Evolutionary conservation across 2,888 invertebrate genomes (phyloP).

Genomic region (Drosophila emarginata): DNA sequence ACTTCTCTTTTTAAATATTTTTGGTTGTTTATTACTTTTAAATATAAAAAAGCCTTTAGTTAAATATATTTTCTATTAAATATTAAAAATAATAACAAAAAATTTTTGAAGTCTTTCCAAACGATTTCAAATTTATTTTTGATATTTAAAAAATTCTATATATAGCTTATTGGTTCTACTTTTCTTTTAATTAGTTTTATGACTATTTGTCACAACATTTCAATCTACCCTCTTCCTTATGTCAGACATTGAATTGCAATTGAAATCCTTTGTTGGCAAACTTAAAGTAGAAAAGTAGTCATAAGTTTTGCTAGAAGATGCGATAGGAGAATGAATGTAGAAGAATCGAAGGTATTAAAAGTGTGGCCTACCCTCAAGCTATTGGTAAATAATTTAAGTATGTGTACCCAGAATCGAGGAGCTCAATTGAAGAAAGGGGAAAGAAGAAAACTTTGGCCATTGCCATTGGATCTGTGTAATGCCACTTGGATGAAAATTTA

Average conservation of each 20-base stretch:
- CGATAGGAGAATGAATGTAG: conserved; percentile 15
- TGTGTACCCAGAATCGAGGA: conserved; percentile 45
- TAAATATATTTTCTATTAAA: no score
- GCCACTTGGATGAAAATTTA: conserved; percentile 46
- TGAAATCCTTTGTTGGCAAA: conserved; percentile 49
- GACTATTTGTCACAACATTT: conserved; percentile 4
- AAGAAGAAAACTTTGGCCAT: conserved; percentile 13
- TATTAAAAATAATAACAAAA: no score
- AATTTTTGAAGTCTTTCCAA: no score
- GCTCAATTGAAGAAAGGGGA: neutral
- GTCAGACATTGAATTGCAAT: conserved; percentile 38
- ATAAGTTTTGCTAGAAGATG: conserved; percentile 50
- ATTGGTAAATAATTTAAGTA: conserved; percentile 63
- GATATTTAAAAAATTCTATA: no score
- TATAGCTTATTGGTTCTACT: neutral
- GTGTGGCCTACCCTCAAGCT: conserved; percentile 30
- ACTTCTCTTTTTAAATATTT: no score
- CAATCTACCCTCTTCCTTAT: neutral
- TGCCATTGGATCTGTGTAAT: conserved; percentile 31
- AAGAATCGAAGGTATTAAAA: conserved; percentile 37
- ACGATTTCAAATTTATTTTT: no score
- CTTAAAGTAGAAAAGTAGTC: conserved; percentile 64
- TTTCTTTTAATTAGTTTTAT: neutral
- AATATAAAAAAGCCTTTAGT: no score
- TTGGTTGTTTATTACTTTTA: no score